Evolutionary conservation across 2,888 invertebrate genomes (phyloP), one percentile per base, ranked within the genome.

Genomic region (Zelleria hepariella): DNA sequence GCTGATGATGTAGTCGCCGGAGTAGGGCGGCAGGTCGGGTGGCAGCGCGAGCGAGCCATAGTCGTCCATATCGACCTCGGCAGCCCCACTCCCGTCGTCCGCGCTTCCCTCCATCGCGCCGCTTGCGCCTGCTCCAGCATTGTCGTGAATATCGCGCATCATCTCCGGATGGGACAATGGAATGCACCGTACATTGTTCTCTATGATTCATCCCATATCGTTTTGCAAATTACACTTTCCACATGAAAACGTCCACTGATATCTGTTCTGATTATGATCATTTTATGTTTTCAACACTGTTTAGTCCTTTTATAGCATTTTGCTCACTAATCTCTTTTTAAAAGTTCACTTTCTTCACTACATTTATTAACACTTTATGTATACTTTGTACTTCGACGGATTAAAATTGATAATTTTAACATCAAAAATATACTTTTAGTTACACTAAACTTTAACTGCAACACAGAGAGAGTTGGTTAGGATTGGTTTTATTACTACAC

Each of bases 1-100:
- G 67, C 94, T 94, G 79, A 96, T 94, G 70, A 96, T 94, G 73
- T 94, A 94, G 75, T 94, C 94, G 57, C 90, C 91, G 78, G 79
- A 90, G 83, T 79, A 91, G 69, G 73, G 91, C 71, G 88, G 88
- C 67, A 86, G 74, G 75, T 88, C 87, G 61, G 85, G 86, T 65
- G 88, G 90, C 69, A 89, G 81, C 67, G 87, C 81, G 73, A 91
- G 91, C 78, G 91, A 90, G 65, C 86, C 86, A 65, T 82, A 85
- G 62, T 86, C 88, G 83, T 87, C 86, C 85, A 86, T 86, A 82
- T 88, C 88, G 80, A 74, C 82, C 83, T 86, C 87, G 72, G 79
- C 88, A 83, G 71, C 87, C 86, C 85, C 89, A 87, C 80, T 87
- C 86, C 79, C 86, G 72, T 82, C 88, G 80, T 74, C 89, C 86